Evolutionary conservation across 2,888 invertebrate genomes (phyloP), one percentile per base, ranked within the genome.

Genomic region (Limnephilus lunatus): DNA sequence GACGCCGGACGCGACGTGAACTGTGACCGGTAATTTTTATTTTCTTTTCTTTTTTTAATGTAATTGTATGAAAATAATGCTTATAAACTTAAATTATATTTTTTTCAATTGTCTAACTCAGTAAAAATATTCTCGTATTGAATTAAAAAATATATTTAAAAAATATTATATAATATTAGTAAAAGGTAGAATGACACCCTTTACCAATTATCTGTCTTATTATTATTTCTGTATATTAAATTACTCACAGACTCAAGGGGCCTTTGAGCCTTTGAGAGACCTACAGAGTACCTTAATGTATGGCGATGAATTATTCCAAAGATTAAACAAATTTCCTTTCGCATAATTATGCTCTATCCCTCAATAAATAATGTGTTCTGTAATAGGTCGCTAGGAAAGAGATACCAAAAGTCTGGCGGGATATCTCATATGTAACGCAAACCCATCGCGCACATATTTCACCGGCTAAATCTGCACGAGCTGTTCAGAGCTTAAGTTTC

Each of bases 371-470:
- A 86, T 86, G 30, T 39, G 90, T 85, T 82, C 68, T 83, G 89
- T 91, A 68, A 68, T 91, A 88, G 31, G 25, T 89, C 85, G 92
- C 88, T 88, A 90, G 86, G 48, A 92, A 90, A 32, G 53, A 90
- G 87, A 90, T 80, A 85, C 90, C 91, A 91, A 90, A 90, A 93
- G 89, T 92, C 35, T 87, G 85, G 92, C 90, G 68, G 89, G 83
- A 91, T 90, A 86, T 90, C 91, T 88, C 91, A 68, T 89, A 90
- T 92, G 93, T 92, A 93, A 93, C 93, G 30, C 92, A 93, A 92
- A 91, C 93, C 90, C 91, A 91, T 90, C 92, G 92, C 93, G 90
- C 94, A 92, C 93, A 94, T 94, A 94, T 94, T 94, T 94, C 93
- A 94, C 91, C 90, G 81, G 82, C 86, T 93, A 93, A 93, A 93